Conservation (phyloP, 2,888 invertebrate genomes). For the Chelonus formosanus region DNA sequence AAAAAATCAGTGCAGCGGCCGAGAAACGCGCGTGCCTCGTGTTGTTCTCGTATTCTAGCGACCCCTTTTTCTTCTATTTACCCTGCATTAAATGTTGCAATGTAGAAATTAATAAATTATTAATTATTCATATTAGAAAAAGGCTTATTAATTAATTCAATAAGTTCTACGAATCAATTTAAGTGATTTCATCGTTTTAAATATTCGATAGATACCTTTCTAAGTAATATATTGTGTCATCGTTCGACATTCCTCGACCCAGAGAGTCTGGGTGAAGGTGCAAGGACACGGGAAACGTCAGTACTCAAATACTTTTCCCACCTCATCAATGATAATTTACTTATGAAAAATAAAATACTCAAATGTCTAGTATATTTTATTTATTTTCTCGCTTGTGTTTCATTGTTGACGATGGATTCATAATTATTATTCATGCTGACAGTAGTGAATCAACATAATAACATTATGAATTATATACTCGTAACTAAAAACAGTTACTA, state of each 20-base stretch:
- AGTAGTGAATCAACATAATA: too few relatives aligned
- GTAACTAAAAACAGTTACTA: too few relatives aligned
- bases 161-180: too few relatives aligned
- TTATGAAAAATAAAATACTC: too few relatives aligned
- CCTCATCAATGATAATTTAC: background rate
- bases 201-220: too few relatives aligned
- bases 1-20: conserved; percentile 27
- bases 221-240: too few relatives aligned
- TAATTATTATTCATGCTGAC: too few relatives aligned
- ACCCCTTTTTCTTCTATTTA: background rate
- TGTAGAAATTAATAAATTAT: background rate
- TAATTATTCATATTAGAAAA: background rate
- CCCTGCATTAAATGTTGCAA: background rate
- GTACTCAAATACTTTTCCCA: conserved; percentile 1
- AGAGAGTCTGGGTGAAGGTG: conserved; percentile 10
- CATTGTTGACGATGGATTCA: too few relatives aligned
- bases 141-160: background rate
- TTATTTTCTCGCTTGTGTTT: too few relatives aligned
- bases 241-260: background rate
- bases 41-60: conserved; percentile 4
- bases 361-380: too few relatives aligned
- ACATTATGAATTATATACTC: too few relatives aligned
- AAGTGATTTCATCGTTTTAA: too few relatives aligned
- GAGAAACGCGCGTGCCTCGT: conserved; percentile 6
- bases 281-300: background rate